phyloP scores from a whole-genome alignment of 2,888 invertebrate species.

The Apantesis nais region DNA sequence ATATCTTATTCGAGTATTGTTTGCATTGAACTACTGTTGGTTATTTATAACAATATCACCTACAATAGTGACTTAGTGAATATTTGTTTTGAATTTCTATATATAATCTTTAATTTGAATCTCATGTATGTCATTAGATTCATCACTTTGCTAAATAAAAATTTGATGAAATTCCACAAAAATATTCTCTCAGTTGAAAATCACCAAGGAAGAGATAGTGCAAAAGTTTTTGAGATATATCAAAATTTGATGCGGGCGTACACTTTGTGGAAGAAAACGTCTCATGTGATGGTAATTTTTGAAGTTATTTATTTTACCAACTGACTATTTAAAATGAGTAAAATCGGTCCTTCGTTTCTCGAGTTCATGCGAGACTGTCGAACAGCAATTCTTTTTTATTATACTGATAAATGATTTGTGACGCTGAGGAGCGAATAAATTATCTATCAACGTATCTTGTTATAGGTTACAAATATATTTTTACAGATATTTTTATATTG shows the following conservation, averaged over 20 bases:
- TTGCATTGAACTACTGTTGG: not conserved
- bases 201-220: not conserved
- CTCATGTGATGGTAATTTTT: conserved; percentile 8
- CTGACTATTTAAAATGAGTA: no score
- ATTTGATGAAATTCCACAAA: conserved; percentile 8
- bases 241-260: conserved; percentile 8
- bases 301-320: not conserved
- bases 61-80: not conserved
- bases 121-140: conserved; percentile 23
- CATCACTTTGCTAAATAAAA: conserved; percentile 21
- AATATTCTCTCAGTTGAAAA: not conserved
- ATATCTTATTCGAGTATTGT: not conserved
- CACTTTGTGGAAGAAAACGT: conserved; percentile 12
- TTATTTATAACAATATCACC: not conserved
- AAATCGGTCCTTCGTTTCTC: no score
- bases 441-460: not conserved
- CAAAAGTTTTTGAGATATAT: conserved; percentile 8
- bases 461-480: not conserved
- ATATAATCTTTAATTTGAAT: conserved; percentile 14
- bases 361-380: no score
- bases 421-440: not conserved
- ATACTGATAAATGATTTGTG: not conserved
- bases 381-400: no score
- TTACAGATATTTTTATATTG: conserved; percentile 12
- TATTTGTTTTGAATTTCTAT: not conserved